Evolutionary conservation across 1,140 invertebrate species (phyloP), one percentile per base, ranked within the genome.

Genomic region (Drosophila arizonae): DNA sequence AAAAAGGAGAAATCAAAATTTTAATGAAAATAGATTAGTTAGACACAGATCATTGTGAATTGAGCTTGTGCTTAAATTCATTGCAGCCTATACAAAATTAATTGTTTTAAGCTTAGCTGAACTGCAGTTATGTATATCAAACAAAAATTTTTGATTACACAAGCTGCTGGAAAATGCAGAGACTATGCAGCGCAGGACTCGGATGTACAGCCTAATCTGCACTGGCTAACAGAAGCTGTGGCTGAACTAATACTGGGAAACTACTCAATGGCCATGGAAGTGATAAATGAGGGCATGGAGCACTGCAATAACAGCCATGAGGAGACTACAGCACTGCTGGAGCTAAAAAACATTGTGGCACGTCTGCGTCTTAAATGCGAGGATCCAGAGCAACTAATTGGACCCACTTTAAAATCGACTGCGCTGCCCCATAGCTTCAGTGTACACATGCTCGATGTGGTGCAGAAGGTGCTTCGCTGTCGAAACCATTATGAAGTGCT

Each of bases 401-500:
- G 81, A 1, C 81, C 81, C 3, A 85, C 81, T 1, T 30, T 9
- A 0, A 70, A 81, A 21, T 77, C 85, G 11, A 62, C 66, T 41
- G 84, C 80, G 9, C 46, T 88, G 52, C 84, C 85, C 0, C n/a
- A 70, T 26, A 54, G 58, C 13, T 88, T 88, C 39, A 80, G 57
- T 24, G 21, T 75, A 10, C 94, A 94, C 15, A 94, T 95, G 74
- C 68, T 93, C n/a, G 94, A 94, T 24, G 93, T 94, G 11, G 93
- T 95, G 0, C 92, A 93, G 41, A 92, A 93, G 58, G 93, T 95
- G 43, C 93, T 94, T 45, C 94, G 93, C 70, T 90, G 97, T 91
- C 98, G 98, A 91, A 97, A 99, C 94, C 99, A 98, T 92, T 99
- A 99, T 93, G 97, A 99, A 94, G 97, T 99, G 88, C 93, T 99